These are phyloP conservation scores for Hydrochoerus hydrochaeris DNA, from an alignment of 2,113 vertebrate genomes.

Conservation along the genomic window DNA sequence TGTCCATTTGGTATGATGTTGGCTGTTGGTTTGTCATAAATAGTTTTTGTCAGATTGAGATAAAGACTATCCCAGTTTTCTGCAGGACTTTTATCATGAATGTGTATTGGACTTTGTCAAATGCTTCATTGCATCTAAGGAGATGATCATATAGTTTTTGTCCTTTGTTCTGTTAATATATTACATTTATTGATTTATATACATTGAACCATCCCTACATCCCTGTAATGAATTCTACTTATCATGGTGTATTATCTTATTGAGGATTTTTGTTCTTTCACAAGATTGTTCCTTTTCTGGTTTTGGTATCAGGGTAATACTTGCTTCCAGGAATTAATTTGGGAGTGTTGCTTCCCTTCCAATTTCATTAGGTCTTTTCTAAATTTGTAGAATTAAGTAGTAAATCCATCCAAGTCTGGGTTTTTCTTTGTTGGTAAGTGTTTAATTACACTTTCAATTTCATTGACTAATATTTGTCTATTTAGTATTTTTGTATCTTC, in stretches of 20 bases:
- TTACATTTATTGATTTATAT: neutral
- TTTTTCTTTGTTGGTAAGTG: neutral
- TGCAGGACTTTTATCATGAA: neutral
- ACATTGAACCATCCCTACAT: neutral
- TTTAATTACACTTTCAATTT: neutral
- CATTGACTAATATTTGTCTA: neutral
- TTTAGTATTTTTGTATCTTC: neutral
- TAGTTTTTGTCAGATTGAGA: neutral
- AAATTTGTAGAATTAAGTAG: neutral
- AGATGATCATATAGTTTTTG: neutral
- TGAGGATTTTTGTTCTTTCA: neutral
- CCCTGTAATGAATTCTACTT: neutral
- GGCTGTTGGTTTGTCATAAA: neutral
- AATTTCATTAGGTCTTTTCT: neutral
- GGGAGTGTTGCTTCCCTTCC: neutral
- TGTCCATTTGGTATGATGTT: neutral
- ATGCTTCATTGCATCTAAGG: neutral
- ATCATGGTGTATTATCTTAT: neutral
- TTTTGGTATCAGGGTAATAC: neutral
- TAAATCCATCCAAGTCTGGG: neutral
- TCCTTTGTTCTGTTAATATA: neutral
- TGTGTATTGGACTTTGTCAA: neutral
- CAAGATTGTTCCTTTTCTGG: neutral
- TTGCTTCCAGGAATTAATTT: neutral
- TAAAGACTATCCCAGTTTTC: neutral